phyloP scores from a whole-genome alignment of 2,797 vertebrate species.

The Thaleichthys pacificus region DNA sequence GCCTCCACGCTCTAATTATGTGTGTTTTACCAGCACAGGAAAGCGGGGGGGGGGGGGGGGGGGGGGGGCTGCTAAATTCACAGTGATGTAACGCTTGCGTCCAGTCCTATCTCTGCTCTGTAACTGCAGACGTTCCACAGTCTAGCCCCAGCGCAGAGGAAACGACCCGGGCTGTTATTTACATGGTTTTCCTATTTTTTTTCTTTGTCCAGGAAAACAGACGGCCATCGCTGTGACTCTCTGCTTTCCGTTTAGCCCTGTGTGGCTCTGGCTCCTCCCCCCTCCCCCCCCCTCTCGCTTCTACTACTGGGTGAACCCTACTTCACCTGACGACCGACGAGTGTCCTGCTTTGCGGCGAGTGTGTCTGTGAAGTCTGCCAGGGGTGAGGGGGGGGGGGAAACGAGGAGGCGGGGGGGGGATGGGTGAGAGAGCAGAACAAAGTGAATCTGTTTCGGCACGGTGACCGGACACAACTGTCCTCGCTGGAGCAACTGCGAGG shows the following conservation, averaged over 20 bases:
- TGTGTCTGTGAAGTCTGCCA: constrained; percentile 9
- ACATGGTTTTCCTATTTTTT: constrained; percentile 9
- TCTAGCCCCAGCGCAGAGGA: constrained; percentile 20
- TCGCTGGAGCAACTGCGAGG: neutral
- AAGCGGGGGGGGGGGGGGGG: neutral
- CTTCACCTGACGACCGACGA: constrained; percentile 9
- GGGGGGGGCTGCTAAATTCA: constrained; percentile 13
- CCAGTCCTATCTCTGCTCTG: constrained; percentile 28
- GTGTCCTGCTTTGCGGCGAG: neutral
- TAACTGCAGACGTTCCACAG: constrained; percentile 45
- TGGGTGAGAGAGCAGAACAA: neutral
- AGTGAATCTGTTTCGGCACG: neutral
- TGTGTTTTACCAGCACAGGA: neutral
- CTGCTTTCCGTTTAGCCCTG: neutral
- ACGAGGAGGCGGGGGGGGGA: no score
- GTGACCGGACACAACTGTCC: neutral
- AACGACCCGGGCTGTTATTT: constrained; percentile 7
- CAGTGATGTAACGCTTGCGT: constrained; percentile 31
- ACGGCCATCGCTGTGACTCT: no score
- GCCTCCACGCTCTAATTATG: neutral
- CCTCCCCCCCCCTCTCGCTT: neutral
- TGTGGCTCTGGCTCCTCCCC: neutral
- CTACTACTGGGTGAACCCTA: constrained; percentile 3
- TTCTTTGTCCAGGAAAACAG: no score
- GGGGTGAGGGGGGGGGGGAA: no score